phyloP scores from a whole-genome alignment of 53 echinoderm and acorn worm genomes.

The Hippasteria phrygiana region DNA sequence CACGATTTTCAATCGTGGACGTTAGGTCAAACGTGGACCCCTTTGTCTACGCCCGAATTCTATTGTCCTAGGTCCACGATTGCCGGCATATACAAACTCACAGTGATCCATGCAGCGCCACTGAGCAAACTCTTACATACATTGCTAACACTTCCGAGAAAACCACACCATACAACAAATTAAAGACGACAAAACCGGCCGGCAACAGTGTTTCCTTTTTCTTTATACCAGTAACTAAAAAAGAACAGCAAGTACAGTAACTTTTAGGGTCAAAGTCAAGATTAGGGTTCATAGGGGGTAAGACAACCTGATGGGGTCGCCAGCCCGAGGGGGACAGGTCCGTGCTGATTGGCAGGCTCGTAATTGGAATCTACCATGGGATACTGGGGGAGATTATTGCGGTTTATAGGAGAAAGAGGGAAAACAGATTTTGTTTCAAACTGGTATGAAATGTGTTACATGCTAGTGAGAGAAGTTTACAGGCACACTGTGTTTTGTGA shows the following conservation, averaged over 20 bases:
- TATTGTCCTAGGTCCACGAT: too few species aligned
- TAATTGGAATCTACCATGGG: slow-evolving; percentile 61
- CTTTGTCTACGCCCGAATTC: too few species aligned
- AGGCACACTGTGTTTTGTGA: too few species aligned
- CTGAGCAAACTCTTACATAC: not conserved
- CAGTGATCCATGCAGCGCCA: too few species aligned
- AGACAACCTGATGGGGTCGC: slow-evolving; percentile 59
- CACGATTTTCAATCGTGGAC: too few species aligned
- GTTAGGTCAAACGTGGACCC: too few species aligned
- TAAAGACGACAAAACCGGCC: not conserved
- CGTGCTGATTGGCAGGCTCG: slow-evolving; percentile 46
- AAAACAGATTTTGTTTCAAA: too few species aligned
- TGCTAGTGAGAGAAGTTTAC: too few species aligned
- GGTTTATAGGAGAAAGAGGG: too few species aligned
- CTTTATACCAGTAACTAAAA: not conserved
- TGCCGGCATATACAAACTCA: too few species aligned
- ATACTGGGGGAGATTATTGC: not conserved
- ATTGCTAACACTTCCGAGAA: not conserved
- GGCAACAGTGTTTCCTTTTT: not conserved
- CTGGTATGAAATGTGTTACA: too few species aligned
- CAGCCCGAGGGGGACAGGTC: slow-evolving; percentile 40
- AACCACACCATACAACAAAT: slow-evolving; percentile 9
- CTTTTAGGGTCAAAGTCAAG: slow-evolving; percentile 52
- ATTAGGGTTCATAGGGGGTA: slow-evolving; percentile 63
- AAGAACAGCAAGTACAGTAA: slow-evolving; percentile 3